Base-by-base conservation (phyloP, 1,140 invertebrate genomes). In the Ips nitidus region DNA sequence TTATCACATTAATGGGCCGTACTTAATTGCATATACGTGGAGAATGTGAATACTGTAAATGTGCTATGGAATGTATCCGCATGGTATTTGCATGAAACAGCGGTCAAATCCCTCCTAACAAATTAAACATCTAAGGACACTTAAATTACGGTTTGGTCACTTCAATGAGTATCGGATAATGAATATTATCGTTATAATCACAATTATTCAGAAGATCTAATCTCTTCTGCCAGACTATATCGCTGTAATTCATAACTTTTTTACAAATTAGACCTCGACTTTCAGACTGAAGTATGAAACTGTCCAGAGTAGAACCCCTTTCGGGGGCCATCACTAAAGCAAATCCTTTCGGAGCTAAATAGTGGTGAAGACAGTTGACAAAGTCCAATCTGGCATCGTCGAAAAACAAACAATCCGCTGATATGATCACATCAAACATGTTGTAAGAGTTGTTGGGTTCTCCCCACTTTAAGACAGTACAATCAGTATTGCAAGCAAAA, bases 331-430 rank as follows among this genome's bases (percentile, higher is more conserved):
- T 92, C 8, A 93, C 85, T 52, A 92, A 79, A 1, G 88, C 90
- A 22, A 88, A 68, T 1, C 92, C 91, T 70, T 85, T 80, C 37
- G 83, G 81, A n/a, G 86, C 83, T 66, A 94, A 75, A 76, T 86
- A 86, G 59, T 85, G 82, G 80, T 86, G 87, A 53, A 94, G 88
- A 52, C 88, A 88, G 57, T 87, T 84, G 39, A 91, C 87, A 22
- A 94, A 81, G 73, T 90, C 88, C 42, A 85, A 79, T 58, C 92
- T 83, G 1, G 87, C 87, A 53, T 93, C 91, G 78, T 94, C 91
- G 81, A 94, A 94, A 81, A 94, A 94, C 52, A 94, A 79, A 80
- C 92, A 94, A 79, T 93, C 91, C 4, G 92, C 91, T 75, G 89
- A 91, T 1, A 93, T 79, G 42, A 93, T 86, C 38, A 88, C 82